Base-by-base conservation (phyloP, 2,797 vertebrate genomes). In the Coregonus sp. region DNA sequence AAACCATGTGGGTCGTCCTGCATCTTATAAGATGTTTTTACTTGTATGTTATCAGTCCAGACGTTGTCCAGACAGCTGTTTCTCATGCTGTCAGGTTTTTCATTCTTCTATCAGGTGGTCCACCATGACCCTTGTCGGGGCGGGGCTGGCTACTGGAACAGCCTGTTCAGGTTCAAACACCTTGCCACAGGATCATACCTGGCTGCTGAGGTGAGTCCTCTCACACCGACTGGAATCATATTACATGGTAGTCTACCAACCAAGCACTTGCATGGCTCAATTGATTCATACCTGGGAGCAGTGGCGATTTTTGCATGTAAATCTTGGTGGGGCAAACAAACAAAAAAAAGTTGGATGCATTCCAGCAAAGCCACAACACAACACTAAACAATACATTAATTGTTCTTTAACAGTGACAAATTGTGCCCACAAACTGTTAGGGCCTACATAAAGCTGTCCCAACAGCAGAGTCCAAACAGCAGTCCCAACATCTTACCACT, bases 151-250 rank as follows among this genome's bases (percentile, higher is more conserved):
- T 99, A 99, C 86, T 99, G 98, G 98, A 99, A 99, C 86, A 99
- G 98, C 84, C 95, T 99, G 75, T 99, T 99, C 89, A 95, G 98
- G 70, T 99, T 99, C 91, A 99, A 99, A 87, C 98, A 99, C 88
- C 92, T 99, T 86, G 98, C 98, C 15, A 99, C 98, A 0, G 98
- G 97, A 79, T 96, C 98, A 87, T 99, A 99, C 91, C 92, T 99
- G 75, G 98, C 98, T 75, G 98, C 98, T 80, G 98, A 99, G 96
- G 97, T 99, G 86, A 84, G 96, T 67, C 65, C 61, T 47, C 25
- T 65, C 12, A 67, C 14, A 67, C 31, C 0, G 4, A 67, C 25
- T 12, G 9, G 11, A 47, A 9, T 47, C 5, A 4, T 25, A 54
- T 9, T 31, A 29, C 12, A 56, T 16, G 51, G 9, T 15, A 31